These are phyloP conservation scores for Aramus guarauna DNA, from an alignment of 2,113 vertebrate genomes.

Conservation along the genomic window DNA sequence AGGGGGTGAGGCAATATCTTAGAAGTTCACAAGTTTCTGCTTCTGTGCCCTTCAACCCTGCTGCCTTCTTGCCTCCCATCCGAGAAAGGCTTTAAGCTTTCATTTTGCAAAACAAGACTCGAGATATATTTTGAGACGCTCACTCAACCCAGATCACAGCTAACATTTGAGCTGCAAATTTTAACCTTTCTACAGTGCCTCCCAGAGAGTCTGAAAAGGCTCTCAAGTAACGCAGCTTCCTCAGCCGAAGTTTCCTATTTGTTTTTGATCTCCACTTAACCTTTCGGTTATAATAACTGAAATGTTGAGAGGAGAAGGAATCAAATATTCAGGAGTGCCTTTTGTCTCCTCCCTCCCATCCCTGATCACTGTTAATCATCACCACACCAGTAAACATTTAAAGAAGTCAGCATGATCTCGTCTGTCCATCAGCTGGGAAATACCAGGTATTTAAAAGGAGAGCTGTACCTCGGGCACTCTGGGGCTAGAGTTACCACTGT, in stretches of 20 bases:
- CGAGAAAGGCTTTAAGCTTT: neutral
- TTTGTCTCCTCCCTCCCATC: neutral
- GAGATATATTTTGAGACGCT: neutral
- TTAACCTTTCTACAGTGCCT: neutral
- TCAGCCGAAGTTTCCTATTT: neutral
- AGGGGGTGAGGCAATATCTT: neutral
- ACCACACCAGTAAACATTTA: neutral
- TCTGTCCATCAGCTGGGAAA: neutral
- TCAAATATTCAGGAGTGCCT: neutral
- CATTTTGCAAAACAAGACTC: accelerated
- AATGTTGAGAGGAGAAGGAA: neutral
- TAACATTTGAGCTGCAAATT: neutral
- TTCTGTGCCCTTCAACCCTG: neutral
- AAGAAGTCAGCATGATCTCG: accelerated
- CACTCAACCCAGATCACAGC: neutral
- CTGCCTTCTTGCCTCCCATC: neutral
- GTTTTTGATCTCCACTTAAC: neutral
- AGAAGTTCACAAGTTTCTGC: neutral
- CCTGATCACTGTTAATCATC: neutral
- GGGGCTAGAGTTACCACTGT: neutral
- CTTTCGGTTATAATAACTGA: neutral
- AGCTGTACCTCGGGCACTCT: neutral
- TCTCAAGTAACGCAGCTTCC: neutral
- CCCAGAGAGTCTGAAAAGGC: neutral
- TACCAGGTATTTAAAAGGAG: neutral